A percentile compares a stretch with the other conserved stretches of the same genome.
These are phyloP conservation scores for Amblyopsis rosae DNA, from an alignment of 2,113 vertebrate genomes.

Conservation along the genomic window DNA sequence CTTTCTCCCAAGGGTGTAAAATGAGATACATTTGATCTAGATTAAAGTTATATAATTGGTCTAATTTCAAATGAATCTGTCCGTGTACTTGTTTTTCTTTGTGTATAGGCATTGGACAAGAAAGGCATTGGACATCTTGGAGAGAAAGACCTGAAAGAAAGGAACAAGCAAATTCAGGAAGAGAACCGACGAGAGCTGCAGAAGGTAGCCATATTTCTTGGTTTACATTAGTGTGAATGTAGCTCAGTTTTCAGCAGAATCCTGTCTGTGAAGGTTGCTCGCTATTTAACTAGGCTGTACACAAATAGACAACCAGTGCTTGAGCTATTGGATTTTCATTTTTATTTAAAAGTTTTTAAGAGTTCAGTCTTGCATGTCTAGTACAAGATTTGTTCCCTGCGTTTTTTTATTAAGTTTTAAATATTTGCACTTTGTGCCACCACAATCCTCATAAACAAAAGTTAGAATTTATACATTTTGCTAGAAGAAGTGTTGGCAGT, in stretches of 20 bases:
- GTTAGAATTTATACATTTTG: too few relatives aligned
- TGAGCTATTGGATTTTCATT: too few relatives aligned
- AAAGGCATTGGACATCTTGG: conserved; percentile 95
- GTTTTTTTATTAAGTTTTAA: too few relatives aligned
- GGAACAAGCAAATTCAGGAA: conserved; percentile 94
- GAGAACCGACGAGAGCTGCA: conserved; percentile 96
- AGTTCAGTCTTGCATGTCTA: too few relatives aligned
- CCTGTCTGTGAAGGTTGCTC: background rate
- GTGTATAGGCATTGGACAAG: conserved; percentile 86
- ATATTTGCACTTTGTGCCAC: too few relatives aligned
- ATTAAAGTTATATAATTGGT: background rate
- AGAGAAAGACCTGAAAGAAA: conserved; percentile 94
- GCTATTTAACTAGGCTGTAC: too few relatives aligned
- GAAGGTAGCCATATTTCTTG: conserved; percentile 78
- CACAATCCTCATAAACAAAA: too few relatives aligned
- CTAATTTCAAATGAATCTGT: background rate
- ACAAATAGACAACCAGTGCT: too few relatives aligned
- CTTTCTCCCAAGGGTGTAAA: background rate
- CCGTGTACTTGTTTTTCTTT: background rate
- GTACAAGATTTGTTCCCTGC: too few relatives aligned
- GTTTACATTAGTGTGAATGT: background rate
- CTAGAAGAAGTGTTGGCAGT: too few relatives aligned
- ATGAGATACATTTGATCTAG: too few relatives aligned
- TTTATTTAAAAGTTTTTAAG: too few relatives aligned
- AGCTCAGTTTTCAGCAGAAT: background rate